phyloP scores from a whole-genome alignment of 2,888 invertebrate species.

The Xiphydria camelus region DNA sequence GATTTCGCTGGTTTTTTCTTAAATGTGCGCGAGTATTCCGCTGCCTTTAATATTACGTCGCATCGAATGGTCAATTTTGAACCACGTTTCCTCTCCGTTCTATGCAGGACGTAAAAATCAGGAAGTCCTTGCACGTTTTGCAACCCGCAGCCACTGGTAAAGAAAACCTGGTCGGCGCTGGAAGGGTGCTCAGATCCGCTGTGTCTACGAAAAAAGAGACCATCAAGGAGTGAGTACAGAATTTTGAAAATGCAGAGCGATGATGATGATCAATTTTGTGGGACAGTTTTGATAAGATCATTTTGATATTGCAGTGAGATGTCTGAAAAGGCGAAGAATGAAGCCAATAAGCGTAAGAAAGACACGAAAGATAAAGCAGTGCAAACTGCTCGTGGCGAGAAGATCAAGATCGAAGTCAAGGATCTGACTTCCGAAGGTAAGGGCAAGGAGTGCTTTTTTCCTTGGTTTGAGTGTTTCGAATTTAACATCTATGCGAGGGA shows the following conservation, averaged over 20 bases:
- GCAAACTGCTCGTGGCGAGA: constrained; percentile 62
- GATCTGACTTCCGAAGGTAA: constrained; percentile 70
- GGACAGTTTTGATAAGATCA: background rate
- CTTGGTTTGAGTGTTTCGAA: too few relatives aligned
- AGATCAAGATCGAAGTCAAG: constrained; percentile 64
- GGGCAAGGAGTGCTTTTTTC: too few relatives aligned
- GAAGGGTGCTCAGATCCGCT: constrained; percentile 58
- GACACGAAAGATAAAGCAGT: constrained; percentile 60
- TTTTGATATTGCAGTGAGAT: constrained; percentile 43
- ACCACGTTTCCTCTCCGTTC: constrained; percentile 6
- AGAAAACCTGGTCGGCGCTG: constrained; percentile 72
- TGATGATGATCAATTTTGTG: too few relatives aligned
- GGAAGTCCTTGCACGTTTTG: constrained; percentile 75
- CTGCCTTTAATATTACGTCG: too few relatives aligned
- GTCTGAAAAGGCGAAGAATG: constrained; percentile 28
- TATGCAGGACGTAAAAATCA: constrained; percentile 29
- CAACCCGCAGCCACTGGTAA: constrained; percentile 74
- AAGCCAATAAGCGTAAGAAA: constrained; percentile 46
- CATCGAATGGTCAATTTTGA: background rate
- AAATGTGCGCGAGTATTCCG: too few relatives aligned
- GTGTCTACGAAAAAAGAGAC: constrained; percentile 25
- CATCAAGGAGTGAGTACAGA: constrained; percentile 33
- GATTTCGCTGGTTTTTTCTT: too few relatives aligned
- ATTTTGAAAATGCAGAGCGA: too few relatives aligned
- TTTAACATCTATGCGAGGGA: too few relatives aligned